A percentile compares a stretch with the other conserved stretches of the same genome.
These are phyloP conservation scores for Cladopsammia gracilis DNA, from an alignment of 64 coral and sea anemone genomes.

Conservation along the genomic window DNA sequence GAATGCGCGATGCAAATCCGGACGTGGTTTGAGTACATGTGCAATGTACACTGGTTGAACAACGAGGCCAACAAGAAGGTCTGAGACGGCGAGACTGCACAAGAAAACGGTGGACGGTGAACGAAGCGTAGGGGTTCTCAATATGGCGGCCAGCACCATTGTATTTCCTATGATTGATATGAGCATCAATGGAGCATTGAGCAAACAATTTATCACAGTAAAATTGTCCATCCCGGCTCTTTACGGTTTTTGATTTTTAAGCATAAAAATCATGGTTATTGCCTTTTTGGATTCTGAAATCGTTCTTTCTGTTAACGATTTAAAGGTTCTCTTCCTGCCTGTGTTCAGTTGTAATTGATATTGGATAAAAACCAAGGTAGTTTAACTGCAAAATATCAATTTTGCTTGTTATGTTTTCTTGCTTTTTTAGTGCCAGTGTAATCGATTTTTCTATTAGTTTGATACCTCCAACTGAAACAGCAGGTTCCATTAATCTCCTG, in stretches of 20 bases:
- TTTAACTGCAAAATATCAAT: too few relatives aligned
- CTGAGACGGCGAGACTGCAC: conserved; percentile 11
- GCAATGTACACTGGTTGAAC: neutral
- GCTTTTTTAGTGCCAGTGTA: too few relatives aligned
- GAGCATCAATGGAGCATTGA: neutral
- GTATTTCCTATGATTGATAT: neutral
- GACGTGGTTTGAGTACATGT: neutral
- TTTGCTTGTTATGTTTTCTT: too few relatives aligned
- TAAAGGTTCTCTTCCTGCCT: too few relatives aligned
- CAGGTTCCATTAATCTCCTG: too few relatives aligned
- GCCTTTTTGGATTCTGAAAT: too few relatives aligned
- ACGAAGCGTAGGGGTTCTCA: neutral
- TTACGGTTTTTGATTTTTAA: neutral
- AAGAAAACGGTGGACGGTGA: neutral
- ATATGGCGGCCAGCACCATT: neutral
- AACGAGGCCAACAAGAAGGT: neutral
- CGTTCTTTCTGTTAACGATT: too few relatives aligned
- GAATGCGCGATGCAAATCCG: neutral
- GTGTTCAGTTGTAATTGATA: too few relatives aligned
- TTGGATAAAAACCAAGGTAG: too few relatives aligned
- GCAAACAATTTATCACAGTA: neutral
- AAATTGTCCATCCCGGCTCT: neutral
- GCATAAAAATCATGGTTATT: too few relatives aligned
- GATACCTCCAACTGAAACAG: too few relatives aligned
- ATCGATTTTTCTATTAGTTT: too few relatives aligned